Evolutionary conservation across 2,113 vertebrate species (phyloP), one percentile per base, ranked within the genome.

Genomic region (Paratilapia polleni): DNA sequence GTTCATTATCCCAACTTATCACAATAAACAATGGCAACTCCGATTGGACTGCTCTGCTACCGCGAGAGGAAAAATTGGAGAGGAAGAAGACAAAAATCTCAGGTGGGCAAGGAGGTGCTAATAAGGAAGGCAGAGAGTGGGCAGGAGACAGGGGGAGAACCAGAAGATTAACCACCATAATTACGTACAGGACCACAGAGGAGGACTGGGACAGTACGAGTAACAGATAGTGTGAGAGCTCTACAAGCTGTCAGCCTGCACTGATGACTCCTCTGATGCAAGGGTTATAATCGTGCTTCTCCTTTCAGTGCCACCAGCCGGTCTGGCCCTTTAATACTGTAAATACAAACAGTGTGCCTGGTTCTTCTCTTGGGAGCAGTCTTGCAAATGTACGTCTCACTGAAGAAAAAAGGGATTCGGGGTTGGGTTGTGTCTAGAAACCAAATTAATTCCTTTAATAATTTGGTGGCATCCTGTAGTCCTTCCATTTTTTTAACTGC

Each of bases 1-100:
- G 94, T 96, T 96, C 96, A 95, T 97, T 97, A 95, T 93, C 95
- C 91, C 92, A 95, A 95, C 95, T 96, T 97, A 96, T 96, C 95
- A 96, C 95, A 96, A 95, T 96, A 97, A 97, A 96, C 95, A 95
- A 86, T 93, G 95, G 94, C 88, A 93, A 95, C 88, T 92, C 92
- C 89, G 86, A 85, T 93, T 92, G 93, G 93, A 92, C 92, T 88
- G 92, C 80, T 91, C 85, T 54, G 88, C 94, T 91, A 85, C 92
- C 66, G 89, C 87, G 62, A 80, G 90, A 63, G 78, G 56, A 87
- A 90, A 90, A 84, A 90, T 81, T 87, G 92, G 88, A 58, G 61
- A 87, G 76, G 93, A 92, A 73, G 89, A 86, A 93, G 74, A 94
- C 88, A 90, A 93, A 93, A 91, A 92, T 93, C 89, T 92, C 89